These are phyloP conservation scores for Mustelus asterias DNA, from an alignment of 2,113 vertebrate genomes.

Conservation along the genomic window DNA sequence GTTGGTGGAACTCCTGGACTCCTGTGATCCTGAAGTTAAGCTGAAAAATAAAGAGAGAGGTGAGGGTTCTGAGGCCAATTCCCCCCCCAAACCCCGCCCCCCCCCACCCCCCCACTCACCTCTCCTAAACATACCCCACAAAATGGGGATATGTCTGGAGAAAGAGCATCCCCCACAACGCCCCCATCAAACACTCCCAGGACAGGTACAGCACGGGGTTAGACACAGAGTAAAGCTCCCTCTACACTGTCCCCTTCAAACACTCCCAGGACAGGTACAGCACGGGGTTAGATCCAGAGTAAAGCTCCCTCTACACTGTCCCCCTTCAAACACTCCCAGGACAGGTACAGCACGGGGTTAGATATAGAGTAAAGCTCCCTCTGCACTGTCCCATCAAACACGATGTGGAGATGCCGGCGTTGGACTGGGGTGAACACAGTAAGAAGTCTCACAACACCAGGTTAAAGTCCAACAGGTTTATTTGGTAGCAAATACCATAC, in stretches of 20 bases:
- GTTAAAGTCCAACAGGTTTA: too few species aligned
- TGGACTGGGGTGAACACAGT: too few species aligned
- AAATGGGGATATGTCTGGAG: neutral
- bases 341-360: neutral
- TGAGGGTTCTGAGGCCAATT: neutral
- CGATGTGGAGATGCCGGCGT: too few species aligned
- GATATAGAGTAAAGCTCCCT: neutral
- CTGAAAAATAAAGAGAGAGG: neutral
- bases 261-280: neutral
- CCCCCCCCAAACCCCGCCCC: neutral
- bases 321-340: neutral
- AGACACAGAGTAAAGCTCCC: neutral
- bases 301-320: neutral
- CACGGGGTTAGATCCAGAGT: neutral
- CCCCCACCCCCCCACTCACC: too few species aligned
- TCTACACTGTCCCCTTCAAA: neutral
- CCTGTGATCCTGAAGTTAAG: neutral
- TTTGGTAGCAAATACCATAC: too few species aligned
- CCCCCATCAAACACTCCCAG: neutral
- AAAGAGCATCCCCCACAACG: neutral
- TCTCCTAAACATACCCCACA: neutral
- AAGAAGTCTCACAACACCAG: too few species aligned
- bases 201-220: neutral
- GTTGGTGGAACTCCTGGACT: neutral
- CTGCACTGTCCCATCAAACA: neutral